Conservation (phyloP, 2,797 vertebrate species). For the Mus spretus region DNA sequence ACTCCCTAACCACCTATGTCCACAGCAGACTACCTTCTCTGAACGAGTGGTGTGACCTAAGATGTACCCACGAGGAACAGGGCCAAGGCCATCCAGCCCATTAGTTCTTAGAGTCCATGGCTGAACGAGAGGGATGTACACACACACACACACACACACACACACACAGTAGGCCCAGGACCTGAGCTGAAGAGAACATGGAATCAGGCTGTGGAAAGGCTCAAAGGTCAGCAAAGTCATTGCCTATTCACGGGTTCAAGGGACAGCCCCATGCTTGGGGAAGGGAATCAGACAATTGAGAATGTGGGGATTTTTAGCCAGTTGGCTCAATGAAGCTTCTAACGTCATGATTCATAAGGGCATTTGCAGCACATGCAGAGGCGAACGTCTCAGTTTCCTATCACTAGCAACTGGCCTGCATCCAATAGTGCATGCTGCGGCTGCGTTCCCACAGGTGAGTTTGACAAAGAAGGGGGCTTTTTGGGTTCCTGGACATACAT, state of each 20-base stretch:
- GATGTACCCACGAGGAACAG: rapidly evolving
- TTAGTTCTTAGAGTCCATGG: background rate
- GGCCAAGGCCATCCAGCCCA: rapidly evolving
- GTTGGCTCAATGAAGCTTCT: background rate
- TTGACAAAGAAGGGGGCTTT: background rate
- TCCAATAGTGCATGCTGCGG: background rate
- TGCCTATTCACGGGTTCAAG: background rate
- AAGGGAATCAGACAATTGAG: background rate
- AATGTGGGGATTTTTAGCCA: background rate
- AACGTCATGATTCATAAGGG: background rate
- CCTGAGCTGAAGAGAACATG: background rate
- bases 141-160: no score
- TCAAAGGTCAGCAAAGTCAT: background rate
- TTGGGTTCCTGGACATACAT: background rate
- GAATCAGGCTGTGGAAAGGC: background rate
- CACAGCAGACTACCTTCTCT: background rate
- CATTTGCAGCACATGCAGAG: background rate
- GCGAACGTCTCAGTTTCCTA: rapidly evolving
- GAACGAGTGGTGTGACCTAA: background rate
- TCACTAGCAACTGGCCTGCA: rapidly evolving
- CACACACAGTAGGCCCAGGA: background rate
- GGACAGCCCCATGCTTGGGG: background rate
- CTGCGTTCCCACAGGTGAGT: background rate
- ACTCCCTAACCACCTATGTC: no score
- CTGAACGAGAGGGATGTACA: rapidly evolving